Evolutionary conservation across 2,888 invertebrate species (phyloP).

Genomic region (Allygus modestus): DNA sequence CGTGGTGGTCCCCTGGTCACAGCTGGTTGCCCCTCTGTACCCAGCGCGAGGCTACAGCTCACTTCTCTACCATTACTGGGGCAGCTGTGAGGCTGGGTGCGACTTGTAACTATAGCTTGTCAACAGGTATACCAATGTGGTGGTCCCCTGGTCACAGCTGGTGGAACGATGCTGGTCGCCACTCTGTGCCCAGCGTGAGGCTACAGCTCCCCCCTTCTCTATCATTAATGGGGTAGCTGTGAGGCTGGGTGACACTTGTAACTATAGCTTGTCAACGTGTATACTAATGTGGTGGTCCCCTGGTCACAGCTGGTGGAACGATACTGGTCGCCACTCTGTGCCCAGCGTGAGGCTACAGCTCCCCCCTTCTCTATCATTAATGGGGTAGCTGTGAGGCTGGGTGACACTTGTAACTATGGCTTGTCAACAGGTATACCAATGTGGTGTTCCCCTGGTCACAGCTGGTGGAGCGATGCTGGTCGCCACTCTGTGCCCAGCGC

Average conservation of each 20-base stretch:
- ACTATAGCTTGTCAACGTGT: constrained; percentile 50
- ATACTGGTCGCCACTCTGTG: constrained; percentile 63
- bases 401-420: too few species aligned
- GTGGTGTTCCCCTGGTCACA: constrained; percentile 63
- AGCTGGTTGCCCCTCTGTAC: constrained; percentile 60
- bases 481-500: constrained; percentile 61
- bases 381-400: too few species aligned
- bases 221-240: too few species aligned
- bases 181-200: too few species aligned
- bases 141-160: too few species aligned
- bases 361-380: constrained; percentile 79
- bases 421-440: constrained; percentile 66
- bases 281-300: constrained; percentile 67
- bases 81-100: constrained; percentile 80
- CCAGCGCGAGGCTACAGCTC: constrained; percentile 46
- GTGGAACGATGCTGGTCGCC: too few species aligned
- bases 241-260: too few species aligned
- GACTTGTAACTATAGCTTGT: too few species aligned
- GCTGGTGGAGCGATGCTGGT: constrained; percentile 64
- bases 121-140: too few species aligned
- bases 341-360: constrained; percentile 61
- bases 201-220: too few species aligned
- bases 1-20: constrained; percentile 64
- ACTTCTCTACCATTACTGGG: constrained; percentile 78
- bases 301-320: constrained; percentile 56